A percentile compares a stretch with the other conserved stretches of the same genome.
Evolutionary conservation across 1,140 invertebrate genomes (phyloP).

Genomic region (Pseudachorutes palmiensis): DNA sequence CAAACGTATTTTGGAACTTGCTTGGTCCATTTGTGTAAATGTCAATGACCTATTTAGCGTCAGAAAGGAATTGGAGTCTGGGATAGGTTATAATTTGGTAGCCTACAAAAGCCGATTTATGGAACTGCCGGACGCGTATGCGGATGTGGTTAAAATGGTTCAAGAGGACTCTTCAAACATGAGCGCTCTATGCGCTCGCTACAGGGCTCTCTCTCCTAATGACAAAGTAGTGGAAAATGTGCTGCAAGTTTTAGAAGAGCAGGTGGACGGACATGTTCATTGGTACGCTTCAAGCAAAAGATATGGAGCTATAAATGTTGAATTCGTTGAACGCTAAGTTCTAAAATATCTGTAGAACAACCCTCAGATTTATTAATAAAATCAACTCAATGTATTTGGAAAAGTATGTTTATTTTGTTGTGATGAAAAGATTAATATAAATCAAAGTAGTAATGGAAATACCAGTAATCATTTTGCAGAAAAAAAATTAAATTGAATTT

Average conservation of each 20-base stretch:
- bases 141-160: background rate
- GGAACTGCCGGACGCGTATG: background rate
- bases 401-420: too few relatives aligned
- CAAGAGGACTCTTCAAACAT: background rate
- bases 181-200: background rate
- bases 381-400: background rate
- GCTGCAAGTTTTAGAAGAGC: background rate
- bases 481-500: too few relatives aligned
- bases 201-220: background rate
- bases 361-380: background rate
- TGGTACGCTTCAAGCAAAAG: background rate
- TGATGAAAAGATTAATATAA: too few relatives aligned
- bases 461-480: too few relatives aligned
- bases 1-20: background rate
- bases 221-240: background rate
- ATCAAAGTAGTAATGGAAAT: too few relatives aligned
- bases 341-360: background rate
- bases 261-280: background rate
- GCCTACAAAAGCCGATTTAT: background rate
- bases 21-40: background rate
- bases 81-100: background rate
- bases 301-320: background rate
- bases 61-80: background rate
- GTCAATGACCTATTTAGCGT: constrained; percentile 7
- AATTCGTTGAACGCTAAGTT: background rate